Base-by-base conservation (phyloP, 2,888 invertebrate species). In the Zaprionus bogoriensis region DNA sequence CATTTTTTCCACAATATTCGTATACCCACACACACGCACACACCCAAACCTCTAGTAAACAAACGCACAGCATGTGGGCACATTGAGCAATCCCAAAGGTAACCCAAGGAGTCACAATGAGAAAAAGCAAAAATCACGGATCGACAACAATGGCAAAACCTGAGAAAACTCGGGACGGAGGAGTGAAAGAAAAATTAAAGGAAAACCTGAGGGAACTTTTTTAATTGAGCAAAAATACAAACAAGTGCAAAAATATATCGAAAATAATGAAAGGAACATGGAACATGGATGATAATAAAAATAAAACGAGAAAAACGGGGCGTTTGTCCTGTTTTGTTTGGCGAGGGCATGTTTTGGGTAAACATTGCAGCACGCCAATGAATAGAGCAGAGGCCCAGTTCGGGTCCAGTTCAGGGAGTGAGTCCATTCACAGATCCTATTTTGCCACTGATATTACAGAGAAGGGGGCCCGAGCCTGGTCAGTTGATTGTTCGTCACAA, bases 221-320 rank as follows among this genome's bases (percentile, higher is more conserved):
- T 86, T 86, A 81, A 81, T 81, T 86, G 87, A 81, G 87, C 84
- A 62, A 74, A 86, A 86, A 86, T 86, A 81, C 85, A 81, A 81
- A 84, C 80, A 81, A 81, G 80, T 81, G 80, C 83, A 80, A 80
- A 86, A 85, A 74, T 60, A 55, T 27, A 30, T 41, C 57, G 30
- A 36, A 19, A 27, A 59, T 48, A 60, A 17, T 9, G 4, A 12
- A 54, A 28, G 54, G 23, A 14, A 48, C 23, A 28, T n/a, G 17
- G 54, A n/a, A 41, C 6, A 57, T 38, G 51, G 48, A 36, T 41
- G 30, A 50, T 14, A 42, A 50, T 23, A 60, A 59, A 42, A 39
- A 60, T 30, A 77, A 54, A 48, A n/a, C n/a, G n/a, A 57, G 52
- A 72, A 60, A 63, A 55, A 52, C 59, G 71, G 65, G 82, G 78